Evolutionary conservation across 2,113 vertebrate species (phyloP).

Genomic region (Lepus timidus): DNA sequence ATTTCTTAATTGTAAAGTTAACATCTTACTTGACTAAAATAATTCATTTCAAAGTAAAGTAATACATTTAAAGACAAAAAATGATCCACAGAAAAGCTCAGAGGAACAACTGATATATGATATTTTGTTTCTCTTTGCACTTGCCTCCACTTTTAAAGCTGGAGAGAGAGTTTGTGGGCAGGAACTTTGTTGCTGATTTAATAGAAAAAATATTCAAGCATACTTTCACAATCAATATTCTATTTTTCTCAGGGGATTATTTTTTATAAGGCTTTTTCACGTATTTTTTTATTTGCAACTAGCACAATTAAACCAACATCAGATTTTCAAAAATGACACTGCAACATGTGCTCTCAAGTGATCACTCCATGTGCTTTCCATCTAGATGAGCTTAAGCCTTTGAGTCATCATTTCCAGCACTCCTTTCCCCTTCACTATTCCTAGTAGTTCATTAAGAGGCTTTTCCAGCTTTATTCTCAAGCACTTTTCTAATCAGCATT

Average conservation of each 20-base stretch:
- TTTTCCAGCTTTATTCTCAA: neutral
- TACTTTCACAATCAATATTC: neutral
- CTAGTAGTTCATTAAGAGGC: neutral
- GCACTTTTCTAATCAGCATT: neutral
- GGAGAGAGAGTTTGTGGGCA: neutral
- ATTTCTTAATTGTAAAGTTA: constrained; percentile 75
- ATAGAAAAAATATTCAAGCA: neutral
- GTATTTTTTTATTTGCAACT: neutral
- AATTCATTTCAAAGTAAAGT: constrained; percentile 67
- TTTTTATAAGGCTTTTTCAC: neutral
- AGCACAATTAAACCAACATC: neutral
- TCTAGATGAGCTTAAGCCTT: neutral
- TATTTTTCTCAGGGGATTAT: neutral
- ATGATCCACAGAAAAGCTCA: neutral
- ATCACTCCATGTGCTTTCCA: neutral
- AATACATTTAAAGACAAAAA: constrained; percentile 60
- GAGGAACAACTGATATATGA: constrained; percentile 29
- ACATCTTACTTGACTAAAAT: constrained; percentile 65
- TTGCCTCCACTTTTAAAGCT: neutral
- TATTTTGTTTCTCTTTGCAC: constrained; percentile 29
- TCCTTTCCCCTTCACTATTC: neutral
- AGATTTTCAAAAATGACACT: neutral
- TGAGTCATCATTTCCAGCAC: neutral
- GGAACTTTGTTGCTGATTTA: neutral
- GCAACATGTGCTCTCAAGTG: neutral